Base-by-base conservation (phyloP, 2,888 invertebrate genomes). In the Chalcosyrphus nemorum region DNA sequence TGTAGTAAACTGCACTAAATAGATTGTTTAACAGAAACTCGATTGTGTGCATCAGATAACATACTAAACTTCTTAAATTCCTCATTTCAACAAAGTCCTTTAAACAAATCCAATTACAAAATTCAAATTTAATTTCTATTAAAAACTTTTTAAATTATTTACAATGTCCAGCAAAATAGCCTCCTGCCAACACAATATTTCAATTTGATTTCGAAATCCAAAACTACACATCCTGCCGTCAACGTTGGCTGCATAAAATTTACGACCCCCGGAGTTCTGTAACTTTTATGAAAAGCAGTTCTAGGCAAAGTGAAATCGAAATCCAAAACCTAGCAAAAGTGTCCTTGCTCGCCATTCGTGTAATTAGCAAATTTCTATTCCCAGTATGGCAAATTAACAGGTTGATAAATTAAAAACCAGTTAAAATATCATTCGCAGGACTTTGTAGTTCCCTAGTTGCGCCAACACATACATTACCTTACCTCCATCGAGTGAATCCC, bases 351-450 rank as follows among this genome's bases (percentile, higher is more conserved):
- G 52, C 13, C 21, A 43, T 11, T 47, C 27, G 41, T 50, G 78
- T 72, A 78, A 82, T 82, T 82, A 82, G 78, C 43, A 35, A 54
- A 56, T 70, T 68, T 68, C 68, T 50, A 68, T 76, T 74, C 70
- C 76, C 66, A 77, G 54, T 21, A 29, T 21, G 15, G 59, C 78
- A 78, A 78, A 78, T 78, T 82, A 82, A 61, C 72, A 72, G 61
- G 29, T 78, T 78, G 78, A 82, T 82, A 78, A 38, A 82, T 82
- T 72, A 72, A 82, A 82, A 82, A 72, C 54, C 38, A 72, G 66
- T 68, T 82, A 78, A 72, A 72, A 68, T 54, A 43, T 27, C 66
- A 76, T 76, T 76, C 57, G 41, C 41, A 41, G 47, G 27, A 52
- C 35, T 56, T 38, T 11, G 50, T 47, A 47, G 24, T 21, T 29